Conservation (phyloP, 35 echinoderm and acorn worm genomes). For the Apostichopus californicus region DNA sequence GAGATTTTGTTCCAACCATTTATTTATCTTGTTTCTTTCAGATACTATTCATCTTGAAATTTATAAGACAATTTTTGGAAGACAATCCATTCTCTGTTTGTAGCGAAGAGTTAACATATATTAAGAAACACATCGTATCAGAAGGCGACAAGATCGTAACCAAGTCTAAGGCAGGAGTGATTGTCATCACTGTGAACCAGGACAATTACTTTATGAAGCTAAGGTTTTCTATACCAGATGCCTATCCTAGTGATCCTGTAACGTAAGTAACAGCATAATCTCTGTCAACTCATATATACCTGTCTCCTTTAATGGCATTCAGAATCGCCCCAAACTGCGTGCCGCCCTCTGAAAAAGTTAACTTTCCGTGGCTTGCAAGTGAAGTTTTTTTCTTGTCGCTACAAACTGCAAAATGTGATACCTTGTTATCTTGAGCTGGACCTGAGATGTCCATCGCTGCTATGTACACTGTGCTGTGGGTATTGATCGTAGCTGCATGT, state of each 20-base stretch:
- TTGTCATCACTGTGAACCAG: constrained; percentile 67
- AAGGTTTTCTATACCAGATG: constrained; percentile 80
- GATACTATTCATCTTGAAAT: constrained; percentile 81
- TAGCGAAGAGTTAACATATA: constrained; percentile 89
- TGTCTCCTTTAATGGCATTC: too few species aligned
- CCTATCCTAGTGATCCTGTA: constrained; percentile 64
- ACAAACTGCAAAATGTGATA: too few species aligned
- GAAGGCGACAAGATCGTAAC: constrained; percentile 77
- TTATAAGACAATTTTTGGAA: constrained; percentile 84
- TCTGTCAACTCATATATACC: too few species aligned
- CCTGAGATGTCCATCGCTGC: too few species aligned
- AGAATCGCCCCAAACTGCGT: too few species aligned
- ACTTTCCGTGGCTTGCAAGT: too few species aligned
- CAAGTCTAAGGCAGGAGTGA: constrained; percentile 87
- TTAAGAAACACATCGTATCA: constrained; percentile 83
- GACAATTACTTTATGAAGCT: constrained; percentile 84
- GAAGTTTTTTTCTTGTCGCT: too few species aligned
- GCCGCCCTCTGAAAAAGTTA: too few species aligned
- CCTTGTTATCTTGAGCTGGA: too few species aligned
- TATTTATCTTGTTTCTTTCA: background rate
- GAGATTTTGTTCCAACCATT: too few species aligned
- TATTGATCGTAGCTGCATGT: too few species aligned
- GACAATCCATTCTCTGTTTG: constrained; percentile 97
- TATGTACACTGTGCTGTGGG: too few species aligned
- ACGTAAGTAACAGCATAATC: background rate